Conservation (phyloP, 2,888 invertebrate species). For the Tenthredo livida region DNA sequence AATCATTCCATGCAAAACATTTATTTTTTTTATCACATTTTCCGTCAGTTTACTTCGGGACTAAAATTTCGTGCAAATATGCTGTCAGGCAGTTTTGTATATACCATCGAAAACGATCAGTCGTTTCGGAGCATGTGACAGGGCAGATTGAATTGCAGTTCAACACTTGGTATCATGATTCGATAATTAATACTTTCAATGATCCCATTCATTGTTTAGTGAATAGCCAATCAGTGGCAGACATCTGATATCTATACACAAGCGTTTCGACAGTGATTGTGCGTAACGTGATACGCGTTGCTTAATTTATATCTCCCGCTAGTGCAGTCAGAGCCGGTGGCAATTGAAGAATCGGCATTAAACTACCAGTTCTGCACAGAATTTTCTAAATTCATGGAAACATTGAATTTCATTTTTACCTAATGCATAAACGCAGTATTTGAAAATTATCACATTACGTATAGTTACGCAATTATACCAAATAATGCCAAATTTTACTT, state of each 20-base stretch:
- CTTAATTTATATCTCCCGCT: constrained; percentile 49
- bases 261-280: constrained; percentile 30
- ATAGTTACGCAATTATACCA: constrained; percentile 1
- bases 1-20: not conserved
- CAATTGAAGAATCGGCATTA: constrained; percentile 6
- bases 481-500: constrained; percentile 47
- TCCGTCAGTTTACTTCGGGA: not conserved
- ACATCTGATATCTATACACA: constrained; percentile 3
- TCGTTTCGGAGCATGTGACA: constrained; percentile 11
- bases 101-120: not conserved
- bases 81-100: not conserved
- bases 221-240: not conserved
- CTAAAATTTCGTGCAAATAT: not conserved
- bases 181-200: constrained; percentile 11
- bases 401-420: not conserved
- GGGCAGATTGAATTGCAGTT: not conserved
- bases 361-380: not conserved
- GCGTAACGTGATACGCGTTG: constrained; percentile 49
- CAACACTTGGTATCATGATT: not conserved
- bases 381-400: not conserved
- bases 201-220: constrained; percentile 28
- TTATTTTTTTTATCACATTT: too few relatives aligned
- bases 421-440: not conserved
- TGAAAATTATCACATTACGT: not conserved
- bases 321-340: not conserved